These are phyloP conservation scores for Pedetes capensis DNA, from an alignment of 2,113 vertebrate species.

Conservation along the genomic window DNA sequence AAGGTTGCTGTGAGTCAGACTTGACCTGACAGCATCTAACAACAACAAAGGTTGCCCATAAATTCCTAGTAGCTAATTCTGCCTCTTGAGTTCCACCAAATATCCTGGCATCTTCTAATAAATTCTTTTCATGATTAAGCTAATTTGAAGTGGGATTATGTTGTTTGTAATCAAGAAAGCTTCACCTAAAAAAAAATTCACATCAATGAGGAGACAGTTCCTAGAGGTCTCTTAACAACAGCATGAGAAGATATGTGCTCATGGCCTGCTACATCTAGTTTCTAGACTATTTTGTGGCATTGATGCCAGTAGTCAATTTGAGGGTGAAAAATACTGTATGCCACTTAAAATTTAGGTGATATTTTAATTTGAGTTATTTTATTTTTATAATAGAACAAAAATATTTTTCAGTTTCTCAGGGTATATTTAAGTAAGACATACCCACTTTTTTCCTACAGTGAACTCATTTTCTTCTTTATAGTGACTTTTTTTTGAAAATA, in stretches of 20 bases:
- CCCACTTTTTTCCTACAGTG: not conserved
- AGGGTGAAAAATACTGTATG: not conserved
- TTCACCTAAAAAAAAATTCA: slow-evolving; percentile 20
- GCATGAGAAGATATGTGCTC: not conserved
- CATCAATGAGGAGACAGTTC: not conserved
- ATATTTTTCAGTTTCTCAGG: not conserved
- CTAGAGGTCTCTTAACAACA: not conserved
- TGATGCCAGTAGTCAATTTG: not conserved
- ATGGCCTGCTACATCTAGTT: not conserved
- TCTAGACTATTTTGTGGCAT: slow-evolving; percentile 4
- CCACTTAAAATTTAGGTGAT: not conserved
- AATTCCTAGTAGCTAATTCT: not conserved
- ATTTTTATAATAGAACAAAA: slow-evolving; percentile 10
- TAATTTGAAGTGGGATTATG: slow-evolving; percentile 35
- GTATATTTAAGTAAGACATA: slow-evolving; percentile 15
- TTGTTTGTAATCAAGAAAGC: slow-evolving; percentile 2
- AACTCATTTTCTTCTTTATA: not conserved
- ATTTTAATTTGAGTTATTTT: slow-evolving; percentile 14
- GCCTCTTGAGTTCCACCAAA: not conserved
- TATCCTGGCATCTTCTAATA: not conserved
- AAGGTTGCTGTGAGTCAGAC: no score
- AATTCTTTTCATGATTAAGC: not conserved
- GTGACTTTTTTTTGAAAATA: slow-evolving; percentile 13
- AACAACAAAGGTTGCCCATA: not conserved
- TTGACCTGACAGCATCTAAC: no score